Evolutionary conservation across 2,797 vertebrate genomes (phyloP).

Genomic region (Dallia pectoralis): DNA sequence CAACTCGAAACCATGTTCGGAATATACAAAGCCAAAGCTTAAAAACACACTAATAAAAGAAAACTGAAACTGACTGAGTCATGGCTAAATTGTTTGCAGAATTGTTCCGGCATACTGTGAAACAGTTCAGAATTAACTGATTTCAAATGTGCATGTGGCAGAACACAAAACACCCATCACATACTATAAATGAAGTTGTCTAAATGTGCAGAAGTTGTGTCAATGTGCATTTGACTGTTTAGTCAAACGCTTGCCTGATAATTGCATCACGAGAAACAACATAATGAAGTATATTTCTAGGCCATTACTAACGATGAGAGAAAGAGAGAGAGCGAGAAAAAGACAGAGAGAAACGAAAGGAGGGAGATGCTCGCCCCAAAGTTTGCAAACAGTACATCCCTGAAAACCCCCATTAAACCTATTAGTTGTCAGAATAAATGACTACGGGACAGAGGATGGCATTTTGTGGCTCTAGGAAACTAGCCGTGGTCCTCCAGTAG

Average conservation of each 20-base stretch:
- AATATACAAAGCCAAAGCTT: constrained; percentile 2
- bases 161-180: background rate
- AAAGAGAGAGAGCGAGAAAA: too few species aligned
- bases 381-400: constrained; percentile 41
- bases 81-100: background rate
- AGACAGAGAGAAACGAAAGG: background rate
- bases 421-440: constrained; percentile 63
- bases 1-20: constrained; percentile 1
- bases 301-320: background rate
- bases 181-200: constrained; percentile 51
- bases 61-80: background rate
- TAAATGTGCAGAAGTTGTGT: constrained; percentile 50
- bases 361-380: constrained; percentile 15
- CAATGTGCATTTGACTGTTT: constrained; percentile 48
- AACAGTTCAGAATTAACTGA: background rate
- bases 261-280: constrained; percentile 2
- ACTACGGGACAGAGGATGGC: constrained; percentile 41
- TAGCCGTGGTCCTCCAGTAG: constrained; percentile 35
- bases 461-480: constrained; percentile 26
- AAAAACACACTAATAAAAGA: too few species aligned
- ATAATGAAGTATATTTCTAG: background rate
- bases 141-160: background rate
- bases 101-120: background rate
- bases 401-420: constrained; percentile 55
- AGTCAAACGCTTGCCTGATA: constrained; percentile 37